Evolutionary conservation across 1,140 invertebrate genomes (phyloP), one percentile per base, ranked within the genome.

Genomic region (Drosophila nigromelanica): DNA sequence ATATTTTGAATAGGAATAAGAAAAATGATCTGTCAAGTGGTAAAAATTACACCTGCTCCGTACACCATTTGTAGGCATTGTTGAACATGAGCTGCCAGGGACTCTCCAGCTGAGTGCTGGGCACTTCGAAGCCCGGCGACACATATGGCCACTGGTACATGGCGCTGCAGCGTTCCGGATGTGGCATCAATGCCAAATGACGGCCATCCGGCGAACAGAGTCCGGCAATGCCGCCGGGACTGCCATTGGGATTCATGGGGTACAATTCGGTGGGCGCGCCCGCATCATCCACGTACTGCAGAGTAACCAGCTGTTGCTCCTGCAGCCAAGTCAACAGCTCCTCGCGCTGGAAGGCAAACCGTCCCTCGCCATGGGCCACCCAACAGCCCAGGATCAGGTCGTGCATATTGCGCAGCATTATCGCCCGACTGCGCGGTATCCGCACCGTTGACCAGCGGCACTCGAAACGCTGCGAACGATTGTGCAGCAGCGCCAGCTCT

Each of bases 101-200:
- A 27, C 97, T 96, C 27, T 92, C 93, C 67, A 93, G 87, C 54
- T 59, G 43, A 1, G 63, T 63, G 6, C 61, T 45, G 7, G 64
- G 24, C 7, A 92, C 92, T 37, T 90, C 71, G 8, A 89, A 78
- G 11, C 92, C 76, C 12, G 92, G 80, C 2, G 96, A 94, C 45
- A 94, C 93, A 89, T 95, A 96, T 1, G 97, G 95, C 94, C 97
- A 97, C 92, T 98, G 97, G 96, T 97, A 98, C 69, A 94, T 94
- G 73, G 96, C 92, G 21, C 95, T 95, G 72, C 96, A 97, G 47
- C 98, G 94, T 93, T 99, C 98, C 0, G 98, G 98, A 94, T 99
- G 98, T 11, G 98, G 98, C 98, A 99, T 99, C 94, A 99, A 95
- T 0, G 98, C 98, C 64, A 99, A 93, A 93, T 99, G 98, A 24